Evolutionary conservation across 2,113 vertebrate genomes (phyloP).

Genomic region (Patagioenas fasciata): DNA sequence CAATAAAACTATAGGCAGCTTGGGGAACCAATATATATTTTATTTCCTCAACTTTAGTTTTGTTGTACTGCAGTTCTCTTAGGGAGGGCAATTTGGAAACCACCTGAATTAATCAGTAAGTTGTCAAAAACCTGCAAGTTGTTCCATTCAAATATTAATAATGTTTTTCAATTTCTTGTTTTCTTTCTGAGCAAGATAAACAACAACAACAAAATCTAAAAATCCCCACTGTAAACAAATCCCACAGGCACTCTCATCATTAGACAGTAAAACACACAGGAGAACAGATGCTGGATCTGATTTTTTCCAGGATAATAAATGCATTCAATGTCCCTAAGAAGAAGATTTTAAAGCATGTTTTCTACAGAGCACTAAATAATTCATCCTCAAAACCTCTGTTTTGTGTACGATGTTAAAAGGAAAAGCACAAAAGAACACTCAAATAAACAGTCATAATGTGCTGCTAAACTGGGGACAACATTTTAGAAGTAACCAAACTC

Average conservation of each 20-base stretch:
- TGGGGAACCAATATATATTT: neutral
- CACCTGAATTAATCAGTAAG: slow-evolving; percentile 1
- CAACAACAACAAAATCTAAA: neutral
- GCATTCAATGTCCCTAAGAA: neutral
- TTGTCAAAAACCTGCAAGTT: neutral
- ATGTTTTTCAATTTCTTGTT: neutral
- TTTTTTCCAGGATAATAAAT: slow-evolving; percentile 49
- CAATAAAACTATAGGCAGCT: neutral
- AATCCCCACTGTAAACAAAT: slow-evolving; percentile 11
- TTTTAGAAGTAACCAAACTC: neutral
- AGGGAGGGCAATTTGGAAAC: neutral
- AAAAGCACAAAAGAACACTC: neutral
- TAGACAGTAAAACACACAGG: slow-evolving; percentile 26
- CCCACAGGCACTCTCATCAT: neutral
- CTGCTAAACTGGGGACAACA: neutral
- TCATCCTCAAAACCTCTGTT: slow-evolving; percentile 8
- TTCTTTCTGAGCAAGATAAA: neutral
- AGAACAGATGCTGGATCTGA: slow-evolving; percentile 45
- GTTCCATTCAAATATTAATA: slow-evolving; percentile 32
- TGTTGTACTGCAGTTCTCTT: neutral
- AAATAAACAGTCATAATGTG: neutral
- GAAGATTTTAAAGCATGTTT: neutral
- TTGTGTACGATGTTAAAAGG: neutral
- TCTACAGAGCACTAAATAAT: slow-evolving; percentile 18
- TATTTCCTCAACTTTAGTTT: neutral